Percentiles rank a stretch among this genome's conserved stretches.
Conservation (phyloP, 2,888 invertebrate genomes). For the Patella caerulea region DNA sequence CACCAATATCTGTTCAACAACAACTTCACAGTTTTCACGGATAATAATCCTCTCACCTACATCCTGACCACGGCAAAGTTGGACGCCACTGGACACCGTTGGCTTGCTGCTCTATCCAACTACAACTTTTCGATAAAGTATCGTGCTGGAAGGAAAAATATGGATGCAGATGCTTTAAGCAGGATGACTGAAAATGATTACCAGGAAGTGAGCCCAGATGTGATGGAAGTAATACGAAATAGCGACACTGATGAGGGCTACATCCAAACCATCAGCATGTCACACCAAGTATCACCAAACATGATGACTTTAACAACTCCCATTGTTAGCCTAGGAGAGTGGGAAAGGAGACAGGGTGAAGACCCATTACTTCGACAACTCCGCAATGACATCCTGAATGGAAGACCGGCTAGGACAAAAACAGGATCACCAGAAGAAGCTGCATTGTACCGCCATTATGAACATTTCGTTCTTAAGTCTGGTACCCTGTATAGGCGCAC, state of each 20-base stretch:
- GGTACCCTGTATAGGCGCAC: conserved; percentile 18
- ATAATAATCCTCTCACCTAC: not conserved
- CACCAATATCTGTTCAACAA: conserved; percentile 30
- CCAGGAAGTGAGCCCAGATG: conserved; percentile 17
- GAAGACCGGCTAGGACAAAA: not conserved
- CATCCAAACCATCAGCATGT: conserved; percentile 6
- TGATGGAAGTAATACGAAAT: conserved; percentile 25
- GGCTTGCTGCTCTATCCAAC: conserved; percentile 22
- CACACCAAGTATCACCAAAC: not conserved
- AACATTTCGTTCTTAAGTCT: conserved; percentile 8
- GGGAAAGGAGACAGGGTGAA: not conserved
- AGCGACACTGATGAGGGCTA: not conserved
- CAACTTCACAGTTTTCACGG: conserved; percentile 13
- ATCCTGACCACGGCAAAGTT: conserved; percentile 22
- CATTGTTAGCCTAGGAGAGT: not conserved
- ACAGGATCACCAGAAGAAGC: not conserved
- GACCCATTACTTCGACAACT: not conserved
- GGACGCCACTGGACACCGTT: conserved; percentile 17
- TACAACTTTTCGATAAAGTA: conserved; percentile 26
- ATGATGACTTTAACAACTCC: not conserved
- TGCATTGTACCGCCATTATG: conserved; percentile 10
- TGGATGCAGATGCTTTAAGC: conserved; percentile 1
- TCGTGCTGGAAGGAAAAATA: conserved; percentile 15
- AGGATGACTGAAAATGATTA: not conserved
- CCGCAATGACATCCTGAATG: not conserved